Evolutionary conservation across 37 sponge, comb jelly and placozoan genomes (phyloP).

Genomic region (Aplysina aerophoba): DNA sequence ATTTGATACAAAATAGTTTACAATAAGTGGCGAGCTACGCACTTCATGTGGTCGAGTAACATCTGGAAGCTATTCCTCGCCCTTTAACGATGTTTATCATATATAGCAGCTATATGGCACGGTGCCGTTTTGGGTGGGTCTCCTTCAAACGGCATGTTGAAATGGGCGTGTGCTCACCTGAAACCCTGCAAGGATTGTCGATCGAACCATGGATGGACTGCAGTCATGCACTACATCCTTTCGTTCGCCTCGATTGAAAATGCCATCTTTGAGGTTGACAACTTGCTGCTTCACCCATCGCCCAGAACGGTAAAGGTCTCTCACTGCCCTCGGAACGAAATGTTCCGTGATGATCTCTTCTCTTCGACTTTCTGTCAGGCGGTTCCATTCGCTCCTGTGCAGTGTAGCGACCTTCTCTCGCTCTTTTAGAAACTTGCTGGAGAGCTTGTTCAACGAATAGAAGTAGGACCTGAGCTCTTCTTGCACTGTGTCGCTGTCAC

Average conservation of each 20-base stretch:
- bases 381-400: slow-evolving; percentile 55
- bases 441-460: slow-evolving; percentile 59
- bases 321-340: slow-evolving; percentile 57
- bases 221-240: not conserved
- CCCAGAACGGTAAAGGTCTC: slow-evolving; percentile 42
- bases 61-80: no score
- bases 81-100: no score
- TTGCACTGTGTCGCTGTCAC: slow-evolving; percentile 10
- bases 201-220: not conserved
- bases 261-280: not conserved
- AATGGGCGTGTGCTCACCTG: slow-evolving; percentile 3
- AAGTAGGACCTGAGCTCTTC: slow-evolving; percentile 51
- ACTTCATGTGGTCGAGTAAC: no score
- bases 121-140: no score
- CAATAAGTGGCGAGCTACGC: no score
- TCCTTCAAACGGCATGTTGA: no score
- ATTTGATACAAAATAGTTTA: no score
- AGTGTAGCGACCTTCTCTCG: slow-evolving; percentile 64
- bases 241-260: no score
- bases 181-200: slow-evolving; percentile 25
- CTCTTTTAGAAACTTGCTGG: slow-evolving; percentile 74
- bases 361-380: slow-evolving; percentile 38
- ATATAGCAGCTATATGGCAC: no score
- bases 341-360: slow-evolving; percentile 73
- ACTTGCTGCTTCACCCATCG: not conserved